Percentiles rank a stretch among this genome's conserved stretches.
Evolutionary conservation across 2,113 vertebrate genomes (phyloP).

Genomic region (Haemorhous mexicanus): DNA sequence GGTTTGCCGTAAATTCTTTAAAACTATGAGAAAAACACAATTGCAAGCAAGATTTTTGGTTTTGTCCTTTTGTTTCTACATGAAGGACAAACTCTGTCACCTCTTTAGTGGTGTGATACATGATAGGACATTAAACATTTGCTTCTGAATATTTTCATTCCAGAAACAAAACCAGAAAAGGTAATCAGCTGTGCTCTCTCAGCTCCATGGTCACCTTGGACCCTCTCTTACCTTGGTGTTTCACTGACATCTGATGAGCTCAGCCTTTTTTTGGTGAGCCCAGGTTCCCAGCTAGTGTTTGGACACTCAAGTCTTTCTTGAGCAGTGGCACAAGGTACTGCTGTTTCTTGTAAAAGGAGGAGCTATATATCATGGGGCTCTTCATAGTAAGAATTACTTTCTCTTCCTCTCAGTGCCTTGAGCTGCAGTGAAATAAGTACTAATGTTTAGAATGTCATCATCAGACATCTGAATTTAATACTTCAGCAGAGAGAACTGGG

Average conservation of each 20-base stretch:
- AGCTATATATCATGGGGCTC: background rate
- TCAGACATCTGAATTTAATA: background rate
- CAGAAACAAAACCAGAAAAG: background rate
- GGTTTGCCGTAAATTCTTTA: background rate
- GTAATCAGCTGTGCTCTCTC: background rate
- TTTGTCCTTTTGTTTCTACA: background rate
- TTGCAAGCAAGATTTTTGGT: background rate
- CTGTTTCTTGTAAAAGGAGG: background rate
- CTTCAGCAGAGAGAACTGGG: background rate
- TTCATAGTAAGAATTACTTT: background rate
- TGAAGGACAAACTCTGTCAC: background rate
- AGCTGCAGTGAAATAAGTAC: background rate
- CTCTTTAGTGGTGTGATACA: background rate
- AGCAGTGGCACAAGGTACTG: background rate
- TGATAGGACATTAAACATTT: background rate
- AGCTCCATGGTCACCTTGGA: background rate
- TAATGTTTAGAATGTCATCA: background rate
- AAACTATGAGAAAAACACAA: background rate
- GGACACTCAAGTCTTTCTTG: background rate
- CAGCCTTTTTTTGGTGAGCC: background rate
- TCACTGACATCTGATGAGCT: background rate
- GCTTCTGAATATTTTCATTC: background rate
- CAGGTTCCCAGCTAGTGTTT: background rate
- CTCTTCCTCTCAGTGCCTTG: background rate
- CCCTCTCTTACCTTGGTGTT: background rate